Conservation (phyloP, 2,797 vertebrate genomes). For the Tangara arthus region DNA sequence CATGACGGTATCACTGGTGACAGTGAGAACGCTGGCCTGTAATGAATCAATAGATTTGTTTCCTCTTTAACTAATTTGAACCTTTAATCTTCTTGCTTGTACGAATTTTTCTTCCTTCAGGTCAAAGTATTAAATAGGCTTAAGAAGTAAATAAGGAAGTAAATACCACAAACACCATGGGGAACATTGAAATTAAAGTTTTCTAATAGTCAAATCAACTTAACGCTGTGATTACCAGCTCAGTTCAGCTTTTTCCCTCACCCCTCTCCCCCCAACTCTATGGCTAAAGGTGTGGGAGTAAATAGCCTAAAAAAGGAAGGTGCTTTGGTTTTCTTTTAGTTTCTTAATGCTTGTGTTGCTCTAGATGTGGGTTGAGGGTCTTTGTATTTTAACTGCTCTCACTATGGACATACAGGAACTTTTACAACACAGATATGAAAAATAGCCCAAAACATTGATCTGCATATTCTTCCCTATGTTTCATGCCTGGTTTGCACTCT, state of each 20-base stretch:
- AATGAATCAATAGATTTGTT: constrained; percentile 10
- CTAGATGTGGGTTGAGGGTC: not conserved
- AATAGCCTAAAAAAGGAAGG: not conserved
- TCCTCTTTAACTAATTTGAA: constrained; percentile 37
- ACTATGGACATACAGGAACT: not conserved
- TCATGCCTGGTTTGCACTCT: not conserved
- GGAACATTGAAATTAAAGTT: constrained; percentile 47
- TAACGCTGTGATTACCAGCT: not conserved
- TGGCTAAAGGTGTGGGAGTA: not conserved
- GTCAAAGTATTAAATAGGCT: constrained; percentile 55
- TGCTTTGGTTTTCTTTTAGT: not conserved
- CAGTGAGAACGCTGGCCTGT: not conserved
- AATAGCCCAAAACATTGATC: not conserved
- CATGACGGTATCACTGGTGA: not conserved
- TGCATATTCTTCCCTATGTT: not conserved
- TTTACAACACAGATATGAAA: not conserved
- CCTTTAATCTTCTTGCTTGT: constrained; percentile 23
- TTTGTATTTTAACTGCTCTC: not conserved
- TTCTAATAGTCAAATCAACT: constrained; percentile 42
- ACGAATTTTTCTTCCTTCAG: constrained; percentile 20
- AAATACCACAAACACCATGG: not conserved
- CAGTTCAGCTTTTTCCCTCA: not conserved
- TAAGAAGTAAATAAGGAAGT: constrained; percentile 48
- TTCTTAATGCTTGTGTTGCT: not conserved
- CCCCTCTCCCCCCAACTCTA: not conserved